Evolutionary conservation across 2,888 invertebrate species (phyloP).

Genomic region (Lithophane ornitopus): DNA sequence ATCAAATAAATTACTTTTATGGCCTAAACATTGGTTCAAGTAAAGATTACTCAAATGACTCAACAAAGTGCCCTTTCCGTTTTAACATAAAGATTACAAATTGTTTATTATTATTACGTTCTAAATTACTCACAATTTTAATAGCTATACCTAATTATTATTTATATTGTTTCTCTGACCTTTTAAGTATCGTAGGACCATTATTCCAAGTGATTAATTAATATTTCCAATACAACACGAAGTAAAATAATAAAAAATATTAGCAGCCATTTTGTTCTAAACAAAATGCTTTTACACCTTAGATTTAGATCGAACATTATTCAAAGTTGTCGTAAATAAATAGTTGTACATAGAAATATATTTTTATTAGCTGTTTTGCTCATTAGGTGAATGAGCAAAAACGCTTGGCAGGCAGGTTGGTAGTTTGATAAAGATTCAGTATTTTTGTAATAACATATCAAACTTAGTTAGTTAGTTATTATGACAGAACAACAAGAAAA

Average conservation of each 20-base stretch:
- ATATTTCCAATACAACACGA: slow-evolving; percentile 48
- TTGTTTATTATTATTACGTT: slow-evolving; percentile 44
- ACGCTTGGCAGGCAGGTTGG: not conserved
- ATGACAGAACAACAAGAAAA: not conserved
- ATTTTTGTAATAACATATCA: not conserved
- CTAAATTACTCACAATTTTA: slow-evolving; percentile 35
- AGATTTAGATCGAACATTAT: slow-evolving; percentile 51
- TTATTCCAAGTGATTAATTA: slow-evolving; percentile 57
- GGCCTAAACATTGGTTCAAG: slow-evolving; percentile 17
- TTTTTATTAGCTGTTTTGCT: not conserved
- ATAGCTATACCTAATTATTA: slow-evolving; percentile 34
- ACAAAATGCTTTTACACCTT: slow-evolving; percentile 53
- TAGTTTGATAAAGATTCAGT: not conserved
- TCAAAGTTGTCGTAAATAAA: slow-evolving; percentile 40
- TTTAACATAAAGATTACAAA: slow-evolving; percentile 46
- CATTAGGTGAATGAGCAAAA: not conserved
- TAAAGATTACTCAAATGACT: slow-evolving; percentile 24
- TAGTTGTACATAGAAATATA: not conserved
- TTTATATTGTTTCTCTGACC: slow-evolving; percentile 47
- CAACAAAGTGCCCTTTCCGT: slow-evolving; percentile 32
- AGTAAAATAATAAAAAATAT: slow-evolving; percentile 45
- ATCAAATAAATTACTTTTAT: slow-evolving; percentile 26
- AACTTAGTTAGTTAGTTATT: not conserved
- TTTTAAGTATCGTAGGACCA: slow-evolving; percentile 43
- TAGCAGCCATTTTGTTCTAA: slow-evolving; percentile 19